Percentiles rank a stretch among this genome's conserved stretches.
Conservation (phyloP, 1,140 invertebrate species). For the Homalodisca vitripennis region DNA sequence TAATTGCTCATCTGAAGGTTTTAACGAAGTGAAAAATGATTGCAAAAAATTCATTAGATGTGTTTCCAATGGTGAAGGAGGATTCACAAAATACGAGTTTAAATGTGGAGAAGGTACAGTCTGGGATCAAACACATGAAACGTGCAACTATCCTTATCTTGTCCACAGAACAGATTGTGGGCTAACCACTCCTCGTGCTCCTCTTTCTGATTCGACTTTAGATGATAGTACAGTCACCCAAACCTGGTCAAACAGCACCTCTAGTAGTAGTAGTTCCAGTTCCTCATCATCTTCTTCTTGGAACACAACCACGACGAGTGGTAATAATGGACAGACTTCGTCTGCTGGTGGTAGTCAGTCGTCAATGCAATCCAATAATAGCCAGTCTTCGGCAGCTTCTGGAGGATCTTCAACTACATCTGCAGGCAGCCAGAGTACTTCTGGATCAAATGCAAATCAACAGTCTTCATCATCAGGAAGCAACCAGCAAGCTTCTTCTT, state of each 20-base stretch:
- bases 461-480: conserved; percentile 31
- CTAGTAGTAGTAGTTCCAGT: conserved; percentile 29
- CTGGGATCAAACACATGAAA: conserved; percentile 59
- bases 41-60: conserved; percentile 69
- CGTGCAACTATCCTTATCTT: conserved; percentile 60
- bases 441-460: conserved; percentile 28
- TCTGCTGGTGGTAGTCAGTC: conserved; percentile 8
- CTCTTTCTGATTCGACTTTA: conserved; percentile 36
- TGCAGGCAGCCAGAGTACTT: conserved; percentile 27
- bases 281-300: conserved; percentile 33
- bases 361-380: conserved; percentile 18
- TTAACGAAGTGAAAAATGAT: conserved; percentile 57
- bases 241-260: conserved; percentile 36
- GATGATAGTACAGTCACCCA: conserved; percentile 33
- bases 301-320: conserved; percentile 26
- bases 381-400: conserved; percentile 30
- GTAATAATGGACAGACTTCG: not conserved
- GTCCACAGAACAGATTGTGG: conserved; percentile 47
- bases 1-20: conserved; percentile 50
- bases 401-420: conserved; percentile 31
- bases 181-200: conserved; percentile 28
- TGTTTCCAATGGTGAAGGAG: conserved; percentile 57
- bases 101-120: conserved; percentile 63
- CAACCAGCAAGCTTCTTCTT: conserved; percentile 29
- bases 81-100: conserved; percentile 60